Conservation (phyloP, 1,140 invertebrate genomes). For the Micrasema longulum region DNA sequence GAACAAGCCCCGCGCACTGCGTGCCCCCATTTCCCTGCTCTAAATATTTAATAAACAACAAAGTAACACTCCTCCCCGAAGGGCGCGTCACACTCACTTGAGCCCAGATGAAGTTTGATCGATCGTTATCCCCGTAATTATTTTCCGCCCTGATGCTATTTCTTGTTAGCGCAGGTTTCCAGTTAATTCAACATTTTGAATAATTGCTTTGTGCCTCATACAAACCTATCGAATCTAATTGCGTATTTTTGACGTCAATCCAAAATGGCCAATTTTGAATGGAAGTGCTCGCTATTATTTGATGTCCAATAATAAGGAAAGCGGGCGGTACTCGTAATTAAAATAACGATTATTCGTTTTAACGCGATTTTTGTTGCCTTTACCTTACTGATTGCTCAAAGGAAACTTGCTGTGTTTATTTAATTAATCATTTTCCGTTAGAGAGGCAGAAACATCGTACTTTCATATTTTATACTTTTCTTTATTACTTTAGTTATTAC, state of each 20-base stretch:
- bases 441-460: too few species aligned
- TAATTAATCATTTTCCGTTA: too few species aligned
- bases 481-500: too few species aligned
- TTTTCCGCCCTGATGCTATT: not conserved
- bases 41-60: too few species aligned
- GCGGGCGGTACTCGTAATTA: too few species aligned
- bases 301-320: not conserved
- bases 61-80: not conserved
- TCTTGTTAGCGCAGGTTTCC: slow-evolving; percentile 27
- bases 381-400: too few species aligned
- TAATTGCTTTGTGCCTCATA: slow-evolving; percentile 18
- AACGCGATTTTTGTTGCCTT: too few species aligned
- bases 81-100: slow-evolving; percentile 21
- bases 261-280: not conserved
- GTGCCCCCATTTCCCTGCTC: not conserved
- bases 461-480: too few species aligned
- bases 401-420: too few species aligned
- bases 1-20: too few species aligned
- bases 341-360: too few species aligned
- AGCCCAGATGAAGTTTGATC: slow-evolving; percentile 29
- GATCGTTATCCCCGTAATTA: slow-evolving; percentile 31
- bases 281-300: not conserved
- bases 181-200: slow-evolving; percentile 6
- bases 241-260: slow-evolving; percentile 7
- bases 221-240: slow-evolving; percentile 13